Evolutionary conservation across 2,113 vertebrate species (phyloP).

Genomic region (Balaenoptera acutorostrata): DNA sequence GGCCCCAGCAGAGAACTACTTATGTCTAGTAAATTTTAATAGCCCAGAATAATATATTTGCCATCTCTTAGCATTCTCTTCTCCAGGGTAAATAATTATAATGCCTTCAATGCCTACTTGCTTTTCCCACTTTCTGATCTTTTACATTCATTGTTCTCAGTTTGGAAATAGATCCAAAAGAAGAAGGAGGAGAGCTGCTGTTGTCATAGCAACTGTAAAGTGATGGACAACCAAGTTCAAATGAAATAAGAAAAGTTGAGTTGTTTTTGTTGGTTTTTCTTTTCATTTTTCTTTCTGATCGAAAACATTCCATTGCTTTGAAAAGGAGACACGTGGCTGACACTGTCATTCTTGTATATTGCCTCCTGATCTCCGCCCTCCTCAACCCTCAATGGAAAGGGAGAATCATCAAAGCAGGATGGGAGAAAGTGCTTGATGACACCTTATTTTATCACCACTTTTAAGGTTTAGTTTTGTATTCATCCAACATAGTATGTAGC

Average conservation of each 20-base stretch:
- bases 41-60: constrained; percentile 57
- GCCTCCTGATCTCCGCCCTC: neutral
- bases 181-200: constrained; percentile 40
- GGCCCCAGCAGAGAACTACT: constrained; percentile 29
- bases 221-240: constrained; percentile 30
- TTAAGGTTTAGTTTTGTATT: neutral
- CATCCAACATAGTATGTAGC: neutral
- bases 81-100: constrained; percentile 58
- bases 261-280: neutral
- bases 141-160: constrained; percentile 58
- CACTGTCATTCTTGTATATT: neutral
- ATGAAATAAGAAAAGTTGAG: constrained; percentile 61
- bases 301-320: constrained; percentile 46
- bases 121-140: constrained; percentile 58
- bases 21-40: constrained; percentile 58
- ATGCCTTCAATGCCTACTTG: constrained; percentile 46
- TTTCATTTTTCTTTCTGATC: neutral
- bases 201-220: constrained; percentile 60
- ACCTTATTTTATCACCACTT: neutral
- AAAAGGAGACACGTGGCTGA: neutral
- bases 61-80: constrained; percentile 49
- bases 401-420: neutral
- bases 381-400: neutral
- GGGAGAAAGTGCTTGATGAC: neutral
- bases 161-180: constrained; percentile 68